Evolutionary conservation across 2,888 invertebrate genomes (phyloP).

Genomic region (Limnephilus marmoratus): DNA sequence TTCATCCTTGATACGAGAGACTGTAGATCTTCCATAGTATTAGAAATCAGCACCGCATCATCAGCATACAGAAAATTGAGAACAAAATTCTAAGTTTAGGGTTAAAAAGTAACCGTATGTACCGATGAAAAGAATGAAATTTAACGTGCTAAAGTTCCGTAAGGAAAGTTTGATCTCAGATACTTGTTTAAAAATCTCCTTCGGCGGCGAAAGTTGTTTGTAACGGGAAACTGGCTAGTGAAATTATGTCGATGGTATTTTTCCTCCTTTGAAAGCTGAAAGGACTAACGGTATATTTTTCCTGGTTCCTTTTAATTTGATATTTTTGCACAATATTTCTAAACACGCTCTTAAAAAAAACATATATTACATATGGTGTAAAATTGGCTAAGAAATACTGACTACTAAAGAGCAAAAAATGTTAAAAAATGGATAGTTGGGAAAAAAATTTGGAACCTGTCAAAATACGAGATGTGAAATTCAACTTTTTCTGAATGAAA

Average conservation of each 20-base stretch:
- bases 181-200: constrained; percentile 29
- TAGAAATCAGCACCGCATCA: no score
- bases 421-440: no score
- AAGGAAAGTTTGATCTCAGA: background rate
- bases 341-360: background rate
- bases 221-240: constrained; percentile 9
- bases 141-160: background rate
- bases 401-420: no score
- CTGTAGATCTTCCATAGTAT: no score
- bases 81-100: background rate
- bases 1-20: no score
- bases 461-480: no score
- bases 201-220: constrained; percentile 35
- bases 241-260: constrained; percentile 6
- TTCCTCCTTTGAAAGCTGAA: background rate
- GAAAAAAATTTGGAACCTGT: background rate
- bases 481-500: no score
- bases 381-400: no score
- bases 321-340: background rate
- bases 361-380: background rate
- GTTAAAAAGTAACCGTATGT: background rate
- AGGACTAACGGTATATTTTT: background rate
- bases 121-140: background rate
- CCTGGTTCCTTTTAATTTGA: background rate
- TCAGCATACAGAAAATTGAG: background rate